Evolutionary conservation across 2,888 invertebrate species (phyloP).

Genomic region (Lamellibrachia satsuma): DNA sequence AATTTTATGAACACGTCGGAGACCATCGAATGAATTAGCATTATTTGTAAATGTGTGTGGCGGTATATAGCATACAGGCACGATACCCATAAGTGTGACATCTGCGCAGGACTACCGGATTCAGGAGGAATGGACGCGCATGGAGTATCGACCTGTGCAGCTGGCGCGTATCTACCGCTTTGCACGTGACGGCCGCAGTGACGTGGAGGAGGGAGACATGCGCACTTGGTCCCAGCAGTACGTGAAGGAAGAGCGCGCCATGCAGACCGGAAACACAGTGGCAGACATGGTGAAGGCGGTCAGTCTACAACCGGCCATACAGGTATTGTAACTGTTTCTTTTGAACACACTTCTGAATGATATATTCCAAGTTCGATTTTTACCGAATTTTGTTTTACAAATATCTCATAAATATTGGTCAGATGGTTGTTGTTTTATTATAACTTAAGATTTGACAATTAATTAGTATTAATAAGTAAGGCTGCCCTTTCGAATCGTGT

Average conservation of each 20-base stretch:
- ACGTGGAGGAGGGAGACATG: slow-evolving; percentile 4
- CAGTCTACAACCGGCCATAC: background rate
- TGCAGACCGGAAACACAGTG: background rate
- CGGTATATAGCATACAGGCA: too few relatives aligned
- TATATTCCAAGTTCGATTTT: too few relatives aligned
- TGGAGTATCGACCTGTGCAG: background rate
- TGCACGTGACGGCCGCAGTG: background rate
- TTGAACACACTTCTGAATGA: too few relatives aligned
- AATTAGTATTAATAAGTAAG: too few relatives aligned
- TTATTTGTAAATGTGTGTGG: too few relatives aligned
- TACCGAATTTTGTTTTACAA: too few relatives aligned
- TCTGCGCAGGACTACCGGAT: slow-evolving; percentile 5
- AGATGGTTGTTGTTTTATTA: too few relatives aligned
- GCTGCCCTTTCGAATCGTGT: too few relatives aligned
- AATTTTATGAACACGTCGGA: too few relatives aligned
- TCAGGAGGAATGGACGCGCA: background rate
- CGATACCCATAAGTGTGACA: background rate
- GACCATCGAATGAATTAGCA: too few relatives aligned
- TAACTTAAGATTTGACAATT: too few relatives aligned
- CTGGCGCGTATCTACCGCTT: background rate
- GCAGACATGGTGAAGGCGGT: background rate
- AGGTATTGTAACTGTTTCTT: background rate
- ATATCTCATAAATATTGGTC: too few relatives aligned
- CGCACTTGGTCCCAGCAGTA: slow-evolving; percentile 5
- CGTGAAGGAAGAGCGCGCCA: background rate